Base-by-base conservation (phyloP, 2,888 invertebrate species). In the Stenolophus ochropezus region DNA sequence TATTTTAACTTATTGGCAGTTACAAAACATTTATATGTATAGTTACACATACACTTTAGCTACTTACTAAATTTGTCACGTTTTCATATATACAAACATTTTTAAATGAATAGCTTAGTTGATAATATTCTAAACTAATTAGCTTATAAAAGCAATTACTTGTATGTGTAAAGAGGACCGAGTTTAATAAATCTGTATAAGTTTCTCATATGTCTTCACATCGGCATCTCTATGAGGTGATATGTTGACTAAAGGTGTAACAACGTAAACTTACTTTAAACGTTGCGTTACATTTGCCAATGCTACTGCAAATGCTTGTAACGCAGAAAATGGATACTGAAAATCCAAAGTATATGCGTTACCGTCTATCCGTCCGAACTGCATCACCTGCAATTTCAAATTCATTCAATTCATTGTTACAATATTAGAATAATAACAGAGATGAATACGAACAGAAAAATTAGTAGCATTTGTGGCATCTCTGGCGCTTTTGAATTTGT, bases 271-370 rank as follows among this genome's bases (percentile, higher is more conserved):
- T 92, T 92, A 98, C 91, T 98, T 98, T 86, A 98, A 93, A 88
- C 98, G 93, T 90, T 98, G 98, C 69, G 98, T 98, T 84, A 98
- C 97, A 89, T 97, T 97, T 84, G 98, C 98, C 87, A 99, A 92
- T 83, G 99, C 99, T 82, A 99, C 98, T 79, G 98, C 97, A 91
- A 99, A 99, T 82, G 99, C 99, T 91, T 99, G 99, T 83, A 98
- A 93, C 84, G 98, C 98, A 82, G 98, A 97, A 91, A 99, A 99
- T 27, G 99, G 99, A 90, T 98, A 97, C 90, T 99, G 98, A 91
- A 98, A 98, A 91, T 99, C 99, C 87, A 99, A 91, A 0, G 99
- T 99, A 91, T 99, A 99, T 58, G 98, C 98, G 89, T 98, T 98
- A 86, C 97, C 97, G 90, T 99, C 99, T 86, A 99, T 99, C 83